Evolutionary conservation across 1,140 invertebrate genomes (phyloP).

Genomic region (Plutomurus gul): DNA sequence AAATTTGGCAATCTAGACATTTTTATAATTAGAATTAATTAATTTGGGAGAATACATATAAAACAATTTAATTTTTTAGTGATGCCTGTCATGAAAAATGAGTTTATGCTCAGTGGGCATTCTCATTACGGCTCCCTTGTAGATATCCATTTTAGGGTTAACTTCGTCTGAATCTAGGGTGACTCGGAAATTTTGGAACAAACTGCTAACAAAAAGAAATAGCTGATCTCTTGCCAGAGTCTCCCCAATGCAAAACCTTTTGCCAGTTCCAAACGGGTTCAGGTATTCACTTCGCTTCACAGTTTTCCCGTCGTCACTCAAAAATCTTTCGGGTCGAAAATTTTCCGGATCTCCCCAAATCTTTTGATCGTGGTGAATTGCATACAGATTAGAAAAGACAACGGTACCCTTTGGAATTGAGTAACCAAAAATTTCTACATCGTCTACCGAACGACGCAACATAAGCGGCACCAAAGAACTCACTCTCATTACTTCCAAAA

Average conservation of each 20-base stretch:
- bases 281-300: not conserved
- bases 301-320: conserved; percentile 47
- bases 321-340: conserved; percentile 60
- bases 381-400: conserved; percentile 58
- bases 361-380: conserved; percentile 57
- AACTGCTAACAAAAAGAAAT: conserved; percentile 6
- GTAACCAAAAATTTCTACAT: conserved; percentile 54
- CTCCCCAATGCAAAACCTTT: not conserved
- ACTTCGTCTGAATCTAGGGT: conserved; percentile 69
- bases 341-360: conserved; percentile 58
- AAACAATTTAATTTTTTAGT: not conserved
- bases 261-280: not conserved
- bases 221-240: not conserved
- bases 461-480: not conserved
- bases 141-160: conserved; percentile 46
- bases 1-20: too few relatives aligned
- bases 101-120: not conserved
- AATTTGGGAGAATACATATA: too few relatives aligned
- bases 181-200: not conserved
- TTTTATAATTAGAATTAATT: not conserved
- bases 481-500: not conserved
- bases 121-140: not conserved
- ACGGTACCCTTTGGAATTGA: conserved; percentile 56
- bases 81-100: not conserved
- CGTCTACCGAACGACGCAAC: not conserved